Percentiles rank a stretch among this genome's conserved stretches.
These are phyloP conservation scores for Drosophila bifasciata DNA, from an alignment of 1,140 invertebrate species.

Conservation along the genomic window DNA sequence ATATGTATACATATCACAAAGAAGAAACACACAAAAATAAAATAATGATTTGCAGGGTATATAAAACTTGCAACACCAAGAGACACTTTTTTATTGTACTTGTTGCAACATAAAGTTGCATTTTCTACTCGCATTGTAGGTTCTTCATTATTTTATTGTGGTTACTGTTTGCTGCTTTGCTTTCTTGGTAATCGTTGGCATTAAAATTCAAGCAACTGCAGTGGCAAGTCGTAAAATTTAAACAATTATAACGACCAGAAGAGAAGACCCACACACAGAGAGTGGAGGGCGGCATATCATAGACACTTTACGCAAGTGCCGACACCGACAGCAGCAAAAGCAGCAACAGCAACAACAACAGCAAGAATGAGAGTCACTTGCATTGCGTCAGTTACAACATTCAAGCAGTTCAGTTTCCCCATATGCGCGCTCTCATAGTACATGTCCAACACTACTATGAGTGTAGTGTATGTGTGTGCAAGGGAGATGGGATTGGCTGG, in stretches of 20 bases:
- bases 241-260: conserved; percentile 54
- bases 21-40: too few species aligned
- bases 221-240: conserved; percentile 69
- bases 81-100: too few species aligned
- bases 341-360: conserved; percentile 15
- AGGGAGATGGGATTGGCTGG: conserved; percentile 18
- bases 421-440: conserved; percentile 47
- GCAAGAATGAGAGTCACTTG: conserved; percentile 40
- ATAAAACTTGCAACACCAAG: too few species aligned
- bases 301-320: conserved; percentile 75
- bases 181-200: conserved; percentile 66
- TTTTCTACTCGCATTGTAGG: too few species aligned
- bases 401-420: conserved; percentile 23
- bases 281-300: conserved; percentile 30
- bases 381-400: conserved; percentile 59
- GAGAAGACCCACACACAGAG: conserved; percentile 12
- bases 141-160: too few species aligned
- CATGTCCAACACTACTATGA: conserved; percentile 1
- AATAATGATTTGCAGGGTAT: too few species aligned
- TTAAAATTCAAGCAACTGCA: conserved; percentile 78
- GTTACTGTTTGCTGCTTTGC: conserved; percentile 7
- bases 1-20: too few species aligned
- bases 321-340: conserved; percentile 42
- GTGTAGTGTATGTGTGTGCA: neutral
- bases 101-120: too few species aligned